Conservation (phyloP, 2,888 invertebrate genomes). For the Listrodromus nycthemerus region DNA sequence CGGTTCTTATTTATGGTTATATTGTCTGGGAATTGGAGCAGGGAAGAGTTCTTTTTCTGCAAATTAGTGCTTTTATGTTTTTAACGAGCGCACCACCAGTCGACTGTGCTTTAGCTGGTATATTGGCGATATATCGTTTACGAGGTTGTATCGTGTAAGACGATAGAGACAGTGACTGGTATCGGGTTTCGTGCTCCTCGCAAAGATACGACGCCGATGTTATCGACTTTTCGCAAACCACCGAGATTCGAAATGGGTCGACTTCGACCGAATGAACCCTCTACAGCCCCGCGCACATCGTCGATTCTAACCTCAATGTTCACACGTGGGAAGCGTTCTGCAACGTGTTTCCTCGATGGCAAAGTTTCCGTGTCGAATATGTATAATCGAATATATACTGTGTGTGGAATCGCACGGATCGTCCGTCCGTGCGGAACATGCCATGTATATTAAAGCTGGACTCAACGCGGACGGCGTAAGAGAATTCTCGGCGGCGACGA, state of each 20-base stretch:
- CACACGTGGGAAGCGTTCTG: slow-evolving; percentile 1
- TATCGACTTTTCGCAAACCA: slow-evolving; percentile 59
- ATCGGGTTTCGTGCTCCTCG: slow-evolving; percentile 44
- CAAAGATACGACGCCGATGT: slow-evolving; percentile 51
- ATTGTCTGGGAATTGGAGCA: neutral
- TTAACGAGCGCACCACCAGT: neutral
- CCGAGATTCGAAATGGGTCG: slow-evolving; percentile 63
- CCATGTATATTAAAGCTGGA: neutral
- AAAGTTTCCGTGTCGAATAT: slow-evolving; percentile 27
- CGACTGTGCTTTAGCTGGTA: neutral
- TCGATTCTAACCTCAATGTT: slow-evolving; percentile 4
- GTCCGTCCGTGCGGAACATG: neutral
- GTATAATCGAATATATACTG: neutral
- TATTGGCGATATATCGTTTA: slow-evolving; percentile 35
- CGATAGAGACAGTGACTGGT: slow-evolving; percentile 29
- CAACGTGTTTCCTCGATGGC: slow-evolving; percentile 24
- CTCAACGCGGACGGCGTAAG: too few relatives aligned
- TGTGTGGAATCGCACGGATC: slow-evolving; percentile 10
- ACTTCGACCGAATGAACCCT: slow-evolving; percentile 41
- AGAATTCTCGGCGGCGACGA: too few relatives aligned
- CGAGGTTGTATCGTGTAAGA: slow-evolving; percentile 27
- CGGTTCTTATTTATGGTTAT: slow-evolving; percentile 14
- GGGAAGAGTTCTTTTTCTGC: neutral
- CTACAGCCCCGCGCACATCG: neutral
- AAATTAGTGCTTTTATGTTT: neutral